A percentile compares a stretch with the other conserved stretches of the same genome.
Conservation (phyloP, 2,113 vertebrate genomes). For the Camelus bactrianus region DNA sequence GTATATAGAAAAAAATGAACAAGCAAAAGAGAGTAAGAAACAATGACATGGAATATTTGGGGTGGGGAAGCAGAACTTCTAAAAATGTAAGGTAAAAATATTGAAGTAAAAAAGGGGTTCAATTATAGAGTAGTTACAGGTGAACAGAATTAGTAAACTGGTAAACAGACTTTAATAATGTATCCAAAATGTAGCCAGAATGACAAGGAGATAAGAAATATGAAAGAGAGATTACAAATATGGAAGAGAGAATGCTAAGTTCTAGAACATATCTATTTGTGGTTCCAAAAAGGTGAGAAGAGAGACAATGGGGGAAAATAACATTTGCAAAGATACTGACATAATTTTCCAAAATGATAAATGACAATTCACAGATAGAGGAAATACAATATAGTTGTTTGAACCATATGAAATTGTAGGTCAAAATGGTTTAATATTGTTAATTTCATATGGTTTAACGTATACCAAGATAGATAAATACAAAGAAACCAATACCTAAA, state of each 20-base stretch:
- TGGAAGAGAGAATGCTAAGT: not conserved
- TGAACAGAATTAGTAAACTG: conserved; percentile 5
- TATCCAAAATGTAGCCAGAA: conserved; percentile 17
- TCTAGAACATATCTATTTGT: conserved; percentile 12
- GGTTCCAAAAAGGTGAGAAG: conserved; percentile 1
- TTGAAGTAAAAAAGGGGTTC: not conserved
- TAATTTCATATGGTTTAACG: not conserved
- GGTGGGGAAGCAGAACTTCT: not conserved
- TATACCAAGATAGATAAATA: conserved; percentile 25
- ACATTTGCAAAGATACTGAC: not conserved
- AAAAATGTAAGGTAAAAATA: conserved; percentile 37
- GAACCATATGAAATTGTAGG: not conserved
- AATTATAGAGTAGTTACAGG: not conserved
- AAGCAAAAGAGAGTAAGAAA: conserved; percentile 19
- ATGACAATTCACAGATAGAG: not conserved
- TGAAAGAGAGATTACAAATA: not conserved
- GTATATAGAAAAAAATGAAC: not conserved
- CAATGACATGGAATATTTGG: not conserved
- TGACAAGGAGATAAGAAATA: not conserved
- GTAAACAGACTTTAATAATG: not conserved
- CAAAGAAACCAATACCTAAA: not conserved
- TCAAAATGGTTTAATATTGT: conserved; percentile 14
- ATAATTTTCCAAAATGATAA: not conserved
- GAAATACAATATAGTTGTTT: not conserved
- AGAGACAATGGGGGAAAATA: not conserved